Conservation (phyloP, 2,888 invertebrate species). For the Dynastes maya region DNA sequence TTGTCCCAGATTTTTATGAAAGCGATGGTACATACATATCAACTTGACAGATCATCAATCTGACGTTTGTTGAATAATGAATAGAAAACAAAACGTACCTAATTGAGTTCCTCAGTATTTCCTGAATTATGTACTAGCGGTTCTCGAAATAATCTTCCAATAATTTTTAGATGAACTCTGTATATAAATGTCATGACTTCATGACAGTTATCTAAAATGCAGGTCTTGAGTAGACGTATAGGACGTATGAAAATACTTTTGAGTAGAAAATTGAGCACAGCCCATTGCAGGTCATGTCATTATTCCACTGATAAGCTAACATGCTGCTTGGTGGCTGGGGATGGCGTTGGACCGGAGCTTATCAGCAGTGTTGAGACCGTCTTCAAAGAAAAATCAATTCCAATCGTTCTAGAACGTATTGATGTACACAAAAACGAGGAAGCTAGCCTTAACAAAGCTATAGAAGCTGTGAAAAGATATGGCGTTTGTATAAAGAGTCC, state of each 20-base stretch:
- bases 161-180: too few species aligned
- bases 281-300: conserved; percentile 27
- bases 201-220: not conserved
- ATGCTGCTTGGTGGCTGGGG: conserved; percentile 94
- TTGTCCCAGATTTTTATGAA: too few species aligned
- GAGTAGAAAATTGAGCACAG: not conserved
- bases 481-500: conserved; percentile 84
- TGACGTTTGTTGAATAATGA: too few species aligned
- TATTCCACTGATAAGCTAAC: conserved; percentile 68
- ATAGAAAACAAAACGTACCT: too few species aligned
- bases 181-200: too few species aligned
- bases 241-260: not conserved
- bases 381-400: conserved; percentile 88
- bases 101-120: too few species aligned
- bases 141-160: too few species aligned
- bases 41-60: too few species aligned
- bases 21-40: too few species aligned
- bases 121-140: too few species aligned
- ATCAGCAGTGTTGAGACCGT: conserved; percentile 89
- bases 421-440: conserved; percentile 89
- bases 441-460: conserved; percentile 87
- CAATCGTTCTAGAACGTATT: conserved; percentile 93
- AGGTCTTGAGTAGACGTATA: not conserved
- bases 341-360: conserved; percentile 96
- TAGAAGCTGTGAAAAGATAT: conserved; percentile 84